These are phyloP conservation scores for Mareca penelope DNA, from an alignment of 2,797 vertebrate genomes.

Conservation along the genomic window DNA sequence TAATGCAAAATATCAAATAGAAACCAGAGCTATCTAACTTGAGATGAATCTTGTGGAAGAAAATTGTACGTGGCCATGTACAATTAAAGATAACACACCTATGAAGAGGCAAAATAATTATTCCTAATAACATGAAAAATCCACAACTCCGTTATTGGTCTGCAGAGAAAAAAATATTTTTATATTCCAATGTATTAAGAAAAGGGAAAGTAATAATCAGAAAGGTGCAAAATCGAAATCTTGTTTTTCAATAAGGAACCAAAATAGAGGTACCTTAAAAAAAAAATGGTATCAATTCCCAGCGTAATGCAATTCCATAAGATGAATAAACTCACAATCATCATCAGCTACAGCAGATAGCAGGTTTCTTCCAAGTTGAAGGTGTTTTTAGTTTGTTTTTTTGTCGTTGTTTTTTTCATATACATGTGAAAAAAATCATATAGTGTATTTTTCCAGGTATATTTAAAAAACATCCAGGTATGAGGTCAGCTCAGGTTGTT, in stretches of 20 bases:
- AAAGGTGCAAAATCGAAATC: not conserved
- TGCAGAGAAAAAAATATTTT: not conserved
- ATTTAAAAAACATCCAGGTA: not conserved
- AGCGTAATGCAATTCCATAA: not conserved
- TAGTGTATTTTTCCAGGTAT: not conserved
- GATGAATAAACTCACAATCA: not conserved
- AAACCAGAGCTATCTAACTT: not conserved
- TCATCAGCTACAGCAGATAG: not conserved
- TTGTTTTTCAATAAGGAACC: not conserved
- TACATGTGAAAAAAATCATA: no score
- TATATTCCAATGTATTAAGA: not conserved
- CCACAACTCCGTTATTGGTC: not conserved
- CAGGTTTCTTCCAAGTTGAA: not conserved
- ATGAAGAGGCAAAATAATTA: not conserved
- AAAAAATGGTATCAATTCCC: not conserved
- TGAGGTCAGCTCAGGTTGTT: not conserved
- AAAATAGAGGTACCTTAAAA: not conserved
- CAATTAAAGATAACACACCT: not conserved
- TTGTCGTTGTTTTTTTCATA: not conserved
- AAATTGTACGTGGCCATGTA: rapidly evolving
- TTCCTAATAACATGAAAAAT: not conserved
- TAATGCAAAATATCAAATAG: not conserved
- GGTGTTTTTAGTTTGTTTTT: not conserved
- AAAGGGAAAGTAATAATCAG: not conserved
- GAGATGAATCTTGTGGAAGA: not conserved